Evolutionary conservation across 2,888 invertebrate species (phyloP), one percentile per base, ranked within the genome.

Genomic region (Orgyia antiqua): DNA sequence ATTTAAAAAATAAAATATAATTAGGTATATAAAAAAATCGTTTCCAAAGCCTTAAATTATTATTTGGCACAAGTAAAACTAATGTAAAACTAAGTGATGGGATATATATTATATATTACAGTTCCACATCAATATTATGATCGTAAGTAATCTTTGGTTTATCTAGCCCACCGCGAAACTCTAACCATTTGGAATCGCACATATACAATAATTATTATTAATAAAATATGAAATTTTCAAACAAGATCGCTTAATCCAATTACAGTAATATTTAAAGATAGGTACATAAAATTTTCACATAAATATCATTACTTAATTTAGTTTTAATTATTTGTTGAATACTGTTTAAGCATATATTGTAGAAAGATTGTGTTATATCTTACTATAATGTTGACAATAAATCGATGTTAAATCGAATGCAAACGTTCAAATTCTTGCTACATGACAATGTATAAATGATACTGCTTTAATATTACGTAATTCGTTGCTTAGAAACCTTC

Each of bases 401-500:
- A 21, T 30, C 24, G 20, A 20, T 24, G 26, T 26, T 17, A 25
- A 40, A 51, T 51, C 55, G n/a, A n/a, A n/a, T 52, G 48, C 24
- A 32, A 4, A 21, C 33, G 24, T 15, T 29, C 36, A 38, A 11
- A 42, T 42, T 40, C 34, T 38, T 33, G 39, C 49, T 58, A 61
- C 37, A 37, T 46, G 31, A 45, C 37, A 36, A 41, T 39, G 25
- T 43, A 39, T 46, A 41, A 44, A 42, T 46, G n/a, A 51, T 53
- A 66, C 56, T 67, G 63, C 41, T 61, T 55, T 62, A 50, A 58
- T 67, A n/a, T 68, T 62, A 69, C 61, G 65, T 74, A 73, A 75
- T 84, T 86, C 84, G 84, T 86, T 86, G 84, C 67, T 64, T 73
- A 65, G 83, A 84, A 86, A 84, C 84, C 75, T 75, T 82, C 75